Evolutionary conservation across 2,888 invertebrate species (phyloP), one percentile per base, ranked within the genome.

Genomic region (Rhingia campestris): DNA sequence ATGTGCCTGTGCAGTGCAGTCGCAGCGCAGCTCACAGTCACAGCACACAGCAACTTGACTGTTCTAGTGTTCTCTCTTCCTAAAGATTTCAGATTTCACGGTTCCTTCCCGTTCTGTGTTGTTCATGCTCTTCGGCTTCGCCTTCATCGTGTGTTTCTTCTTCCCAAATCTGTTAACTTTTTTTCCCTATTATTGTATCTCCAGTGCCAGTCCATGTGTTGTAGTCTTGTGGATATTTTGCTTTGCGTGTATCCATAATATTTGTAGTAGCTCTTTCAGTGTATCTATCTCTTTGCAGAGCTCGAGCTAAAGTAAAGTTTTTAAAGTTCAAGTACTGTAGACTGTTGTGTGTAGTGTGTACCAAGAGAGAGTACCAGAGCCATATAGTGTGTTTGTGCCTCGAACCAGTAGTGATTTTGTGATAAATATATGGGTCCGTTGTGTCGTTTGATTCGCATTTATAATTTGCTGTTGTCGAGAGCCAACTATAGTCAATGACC

Each of bases 271-370:
- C 76, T 81, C 47, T 81, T 69, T 63, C 35, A 45, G n/a, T n/a
- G 70, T 70, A 54, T 72, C 43, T n/a, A 75, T 56, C 77, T 70
- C 77, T 72, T 66, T 66, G 76, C 32, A 70, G 53, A 76, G 72
- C 76, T 54, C 41, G 64, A 63, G 73, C 54, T 59, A 66, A 22
- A 47, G 61, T 74, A 66, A 70, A 22, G 22, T 22, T 70, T 80
- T 80, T 64, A 75, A 80, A 84, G 80, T 84, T 80, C 84, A 80
- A 84, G 79, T 82, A 64, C 73, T 72, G 51, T 80, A 35, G 5
- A 54, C 51, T 37, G 35, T 6, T 3, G 53, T 61, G 22, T 49
- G 37, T 54, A 63, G 41, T 37, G 66, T 45, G 39, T 22, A n/a
- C 10, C 22, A 22, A 59, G 41, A 4, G 54, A 66, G 39, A 63